Conservation (phyloP, 35 echinoderm and acorn worm species). For the Chiridota heheva region DNA sequence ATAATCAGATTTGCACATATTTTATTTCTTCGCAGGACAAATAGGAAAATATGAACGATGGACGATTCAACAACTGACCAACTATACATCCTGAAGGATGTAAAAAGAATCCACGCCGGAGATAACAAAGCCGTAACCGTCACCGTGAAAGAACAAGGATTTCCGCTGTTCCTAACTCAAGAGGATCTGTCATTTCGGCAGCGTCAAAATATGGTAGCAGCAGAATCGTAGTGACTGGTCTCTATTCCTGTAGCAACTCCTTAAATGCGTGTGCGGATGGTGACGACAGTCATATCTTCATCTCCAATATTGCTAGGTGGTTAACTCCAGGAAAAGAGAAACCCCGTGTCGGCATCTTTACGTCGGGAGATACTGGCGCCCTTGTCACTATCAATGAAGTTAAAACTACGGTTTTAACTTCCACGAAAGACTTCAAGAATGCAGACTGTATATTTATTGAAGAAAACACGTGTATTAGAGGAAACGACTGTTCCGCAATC, state of each 20-base stretch:
- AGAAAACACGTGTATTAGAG: not conserved
- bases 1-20: too few relatives aligned
- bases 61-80: not conserved
- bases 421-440: not conserved
- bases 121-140: not conserved
- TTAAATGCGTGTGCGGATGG: not conserved
- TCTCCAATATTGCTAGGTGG: not conserved
- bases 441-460: not conserved
- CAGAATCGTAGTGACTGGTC: not conserved
- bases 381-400: not conserved
- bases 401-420: not conserved
- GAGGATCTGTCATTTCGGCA: not conserved
- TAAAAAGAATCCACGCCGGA: not conserved
- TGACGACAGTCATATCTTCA: not conserved
- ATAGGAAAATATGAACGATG: too few relatives aligned
- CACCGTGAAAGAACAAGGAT: not conserved
- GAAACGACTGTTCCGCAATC: not conserved
- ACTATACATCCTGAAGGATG: not conserved
- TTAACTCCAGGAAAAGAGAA: not conserved
- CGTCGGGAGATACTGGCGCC: not conserved
- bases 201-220: not conserved
- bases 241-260: not conserved
- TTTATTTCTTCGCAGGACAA: too few relatives aligned
- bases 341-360: not conserved
- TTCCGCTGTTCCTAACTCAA: not conserved